Base-by-base conservation (phyloP, 2,797 vertebrate genomes). In the Enteromius argenteus region DNA sequence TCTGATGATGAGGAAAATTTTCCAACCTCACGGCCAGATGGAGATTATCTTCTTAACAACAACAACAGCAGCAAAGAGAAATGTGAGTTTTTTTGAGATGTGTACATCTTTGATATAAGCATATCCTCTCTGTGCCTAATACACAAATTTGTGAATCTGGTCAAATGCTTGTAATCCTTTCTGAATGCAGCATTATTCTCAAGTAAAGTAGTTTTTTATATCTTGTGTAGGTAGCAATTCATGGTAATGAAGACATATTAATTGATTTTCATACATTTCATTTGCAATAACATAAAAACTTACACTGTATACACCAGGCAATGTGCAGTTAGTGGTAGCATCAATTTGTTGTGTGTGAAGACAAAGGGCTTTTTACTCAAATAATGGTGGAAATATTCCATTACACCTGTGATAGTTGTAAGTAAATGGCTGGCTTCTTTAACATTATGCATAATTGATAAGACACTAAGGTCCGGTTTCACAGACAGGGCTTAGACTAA, bases 1-100 rank as follows among this genome's bases (percentile, higher is more conserved):
- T 95, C 96, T 84, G 98, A 98, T 49, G 97, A 99, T 73, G 97
- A 98, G 91, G 97, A 99, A 39, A 97, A 97, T 86, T 99, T 98
- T 88, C 96, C 95, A 80, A 94, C 81, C 88, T 92, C 96, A 77
- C 97, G 94, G 85, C 88, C 96, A 0, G 96, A 98, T 80, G 95
- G 96, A 8, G 97, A 98, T 80, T 97, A 94, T 91, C 94, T 97
- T 82, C 97, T 97, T 91, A 98, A 95, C 92, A 96, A 95, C 90
- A 98, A 39, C 39, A 97, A 94, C 92, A 97, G 94, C 93, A 98
- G 94, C 93, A 98, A 97, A 91, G 98, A 99, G 89, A 99, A 99
- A 93, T 37, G 98, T 98, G 92, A 96, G 2, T 3, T 44, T 44
- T 51, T 71, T 27, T 49, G 10, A 53, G 7, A 80, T 23, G 32